Conservation (phyloP, 92 coral and sea anemone genomes). For the Palythoa grandis region DNA sequence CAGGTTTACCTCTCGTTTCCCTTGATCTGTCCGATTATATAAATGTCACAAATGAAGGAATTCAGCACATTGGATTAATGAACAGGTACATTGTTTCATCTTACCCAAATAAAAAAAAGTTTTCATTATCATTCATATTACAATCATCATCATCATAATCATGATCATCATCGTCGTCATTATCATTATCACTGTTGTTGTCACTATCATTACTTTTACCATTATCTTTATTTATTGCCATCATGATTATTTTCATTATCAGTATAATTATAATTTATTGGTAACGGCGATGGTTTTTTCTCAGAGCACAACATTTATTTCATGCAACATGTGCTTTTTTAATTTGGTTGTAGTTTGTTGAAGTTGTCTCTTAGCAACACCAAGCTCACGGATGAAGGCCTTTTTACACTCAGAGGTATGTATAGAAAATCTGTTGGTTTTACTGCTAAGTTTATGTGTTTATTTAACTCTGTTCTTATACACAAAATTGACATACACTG, state of each 20-base stretch:
- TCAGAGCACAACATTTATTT: too few relatives aligned
- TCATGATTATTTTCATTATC: neutral
- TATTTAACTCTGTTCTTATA: too few relatives aligned
- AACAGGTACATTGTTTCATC: conserved; percentile 56
- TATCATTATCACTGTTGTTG: neutral
- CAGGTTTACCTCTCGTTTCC: conserved; percentile 78
- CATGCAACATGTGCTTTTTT: neutral
- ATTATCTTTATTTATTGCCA: neutral
- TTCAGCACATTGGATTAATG: conserved; percentile 65
- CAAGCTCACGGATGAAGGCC: conserved; percentile 85
- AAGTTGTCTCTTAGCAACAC: conserved; percentile 90
- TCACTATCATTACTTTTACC: neutral
- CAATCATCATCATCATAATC: neutral
- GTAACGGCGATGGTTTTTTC: too few relatives aligned
- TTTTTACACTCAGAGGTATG: conserved; percentile 1
- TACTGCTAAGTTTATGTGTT: too few relatives aligned
- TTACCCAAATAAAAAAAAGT: too few relatives aligned
- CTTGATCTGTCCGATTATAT: conserved; percentile 92
- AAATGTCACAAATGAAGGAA: conserved; percentile 77
- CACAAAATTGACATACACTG: too few relatives aligned
- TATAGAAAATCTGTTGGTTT: neutral
- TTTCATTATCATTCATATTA: neutral
- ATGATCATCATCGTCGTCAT: neutral
- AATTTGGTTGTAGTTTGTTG: conserved; percentile 56
- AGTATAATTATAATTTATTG: neutral